Percentiles rank a stretch among this genome's conserved stretches.
Evolutionary conservation across 1,140 invertebrate genomes (phyloP).

Genomic region (Pseudomyrmex concolor): DNA sequence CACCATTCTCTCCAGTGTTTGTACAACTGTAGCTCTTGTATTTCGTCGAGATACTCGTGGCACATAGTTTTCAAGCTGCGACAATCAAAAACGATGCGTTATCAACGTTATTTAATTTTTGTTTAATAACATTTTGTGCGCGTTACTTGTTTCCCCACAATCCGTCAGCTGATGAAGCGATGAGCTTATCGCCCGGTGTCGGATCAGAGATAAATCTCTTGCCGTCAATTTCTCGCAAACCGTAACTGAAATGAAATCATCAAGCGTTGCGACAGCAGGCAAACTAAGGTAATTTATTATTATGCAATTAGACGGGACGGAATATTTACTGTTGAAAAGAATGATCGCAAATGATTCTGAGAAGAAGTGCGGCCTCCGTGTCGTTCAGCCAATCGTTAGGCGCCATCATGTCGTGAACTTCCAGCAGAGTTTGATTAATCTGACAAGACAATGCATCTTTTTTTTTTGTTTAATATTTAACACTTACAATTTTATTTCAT

Average conservation of each 20-base stretch:
- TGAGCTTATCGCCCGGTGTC: constrained; percentile 70
- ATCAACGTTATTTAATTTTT: not conserved
- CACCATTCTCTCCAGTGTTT: constrained; percentile 76
- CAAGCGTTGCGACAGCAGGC: not conserved
- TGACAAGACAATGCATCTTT: constrained; percentile 41
- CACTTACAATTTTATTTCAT: not conserved
- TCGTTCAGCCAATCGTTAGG: constrained; percentile 67
- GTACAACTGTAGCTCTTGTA: constrained; percentile 72
- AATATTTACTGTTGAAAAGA: constrained; percentile 76
- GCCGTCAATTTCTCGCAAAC: constrained; percentile 75
- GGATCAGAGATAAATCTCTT: constrained; percentile 73
- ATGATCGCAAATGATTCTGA: constrained; percentile 75
- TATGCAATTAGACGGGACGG: not conserved
- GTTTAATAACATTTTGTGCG: not conserved
- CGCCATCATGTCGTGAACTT: constrained; percentile 69
- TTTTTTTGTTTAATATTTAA: not conserved
- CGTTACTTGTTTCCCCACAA: constrained; percentile 75
- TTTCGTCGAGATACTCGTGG: constrained; percentile 74
- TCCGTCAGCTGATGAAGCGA: constrained; percentile 74
- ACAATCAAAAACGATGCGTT: not conserved
- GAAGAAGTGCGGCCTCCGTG: constrained; percentile 61
- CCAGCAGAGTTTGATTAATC: constrained; percentile 77
- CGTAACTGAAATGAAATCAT: constrained; percentile 68
- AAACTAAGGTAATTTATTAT: not conserved
- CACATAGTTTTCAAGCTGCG: constrained; percentile 76